A percentile compares a stretch with the other conserved stretches of the same genome.
Evolutionary conservation across 2,113 vertebrate species (phyloP).

Genomic region (Cettia cetti): DNA sequence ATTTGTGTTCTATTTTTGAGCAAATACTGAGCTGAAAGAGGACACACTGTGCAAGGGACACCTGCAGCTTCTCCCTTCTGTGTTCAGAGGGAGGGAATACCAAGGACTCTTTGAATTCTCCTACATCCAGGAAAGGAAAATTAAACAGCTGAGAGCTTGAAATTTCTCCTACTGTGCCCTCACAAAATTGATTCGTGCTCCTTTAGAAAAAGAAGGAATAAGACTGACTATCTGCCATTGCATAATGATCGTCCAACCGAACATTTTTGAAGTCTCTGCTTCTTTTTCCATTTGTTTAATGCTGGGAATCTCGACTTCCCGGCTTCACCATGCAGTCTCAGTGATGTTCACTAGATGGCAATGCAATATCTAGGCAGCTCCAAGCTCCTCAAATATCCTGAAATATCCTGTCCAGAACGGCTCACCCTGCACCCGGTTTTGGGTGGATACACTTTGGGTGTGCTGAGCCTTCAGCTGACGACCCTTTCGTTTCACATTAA

Average conservation of each 20-base stretch:
- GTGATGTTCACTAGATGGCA: slow-evolving; percentile 32
- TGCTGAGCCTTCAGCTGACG: background rate
- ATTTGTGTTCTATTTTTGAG: background rate
- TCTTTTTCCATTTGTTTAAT: accelerated
- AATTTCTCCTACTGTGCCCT: background rate
- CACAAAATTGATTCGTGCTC: background rate
- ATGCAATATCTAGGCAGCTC: background rate
- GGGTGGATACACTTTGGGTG: background rate
- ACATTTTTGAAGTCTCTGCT: background rate
- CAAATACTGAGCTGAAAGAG: background rate
- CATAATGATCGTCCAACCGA: accelerated
- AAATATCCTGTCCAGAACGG: accelerated
- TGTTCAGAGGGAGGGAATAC: background rate
- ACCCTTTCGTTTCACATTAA: background rate
- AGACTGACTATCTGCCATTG: background rate
- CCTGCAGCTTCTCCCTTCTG: background rate
- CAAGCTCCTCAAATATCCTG: background rate
- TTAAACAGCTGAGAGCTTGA: background rate
- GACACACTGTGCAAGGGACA: background rate
- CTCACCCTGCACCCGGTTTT: background rate
- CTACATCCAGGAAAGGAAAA: background rate
- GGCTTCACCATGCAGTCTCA: background rate
- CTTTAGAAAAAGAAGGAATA: background rate
- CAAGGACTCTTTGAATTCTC: accelerated
- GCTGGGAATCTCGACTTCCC: too few species aligned